These are phyloP conservation scores for Ectropis grisescens DNA, from an alignment of 1,140 invertebrate genomes.

Conservation along the genomic window DNA sequence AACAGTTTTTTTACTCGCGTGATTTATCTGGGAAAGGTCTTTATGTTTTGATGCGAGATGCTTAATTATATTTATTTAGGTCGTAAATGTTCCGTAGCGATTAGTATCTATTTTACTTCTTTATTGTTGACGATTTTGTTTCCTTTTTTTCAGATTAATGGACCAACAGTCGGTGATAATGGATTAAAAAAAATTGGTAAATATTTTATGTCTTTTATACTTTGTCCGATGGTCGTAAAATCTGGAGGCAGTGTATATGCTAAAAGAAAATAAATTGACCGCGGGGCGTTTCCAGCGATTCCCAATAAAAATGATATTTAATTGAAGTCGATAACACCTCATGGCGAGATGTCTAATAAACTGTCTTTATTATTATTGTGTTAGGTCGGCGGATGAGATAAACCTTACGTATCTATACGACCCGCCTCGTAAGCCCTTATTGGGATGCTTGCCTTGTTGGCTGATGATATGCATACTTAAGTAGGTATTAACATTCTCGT, in stretches of 20 bases:
- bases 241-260: slow-evolving; percentile 4
- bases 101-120: no score
- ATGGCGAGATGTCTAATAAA: slow-evolving; percentile 56
- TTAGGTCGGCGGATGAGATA: slow-evolving; percentile 45
- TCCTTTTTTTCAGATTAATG: slow-evolving; percentile 29
- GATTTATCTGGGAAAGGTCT: slow-evolving; percentile 51
- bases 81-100: slow-evolving; percentile 18
- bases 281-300: slow-evolving; percentile 45
- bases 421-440: slow-evolving; percentile 15
- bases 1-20: slow-evolving; percentile 39
- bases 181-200: slow-evolving; percentile 25
- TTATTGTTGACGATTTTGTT: no score
- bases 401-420: slow-evolving; percentile 37
- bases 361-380: slow-evolving; percentile 61
- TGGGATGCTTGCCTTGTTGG: slow-evolving; percentile 8
- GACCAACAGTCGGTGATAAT: slow-evolving; percentile 12
- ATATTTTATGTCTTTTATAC: slow-evolving; percentile 6
- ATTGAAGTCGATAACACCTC: slow-evolving; percentile 61
- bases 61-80: slow-evolving; percentile 19
- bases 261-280: slow-evolving; percentile 21
- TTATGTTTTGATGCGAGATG: slow-evolving; percentile 22
- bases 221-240: slow-evolving; percentile 12
- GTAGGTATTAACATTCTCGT: no score
- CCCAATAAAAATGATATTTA: slow-evolving; percentile 68
- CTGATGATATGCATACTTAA: no score